Base-by-base conservation (phyloP, 1,140 invertebrate genomes). In the Nephila pilipes region DNA sequence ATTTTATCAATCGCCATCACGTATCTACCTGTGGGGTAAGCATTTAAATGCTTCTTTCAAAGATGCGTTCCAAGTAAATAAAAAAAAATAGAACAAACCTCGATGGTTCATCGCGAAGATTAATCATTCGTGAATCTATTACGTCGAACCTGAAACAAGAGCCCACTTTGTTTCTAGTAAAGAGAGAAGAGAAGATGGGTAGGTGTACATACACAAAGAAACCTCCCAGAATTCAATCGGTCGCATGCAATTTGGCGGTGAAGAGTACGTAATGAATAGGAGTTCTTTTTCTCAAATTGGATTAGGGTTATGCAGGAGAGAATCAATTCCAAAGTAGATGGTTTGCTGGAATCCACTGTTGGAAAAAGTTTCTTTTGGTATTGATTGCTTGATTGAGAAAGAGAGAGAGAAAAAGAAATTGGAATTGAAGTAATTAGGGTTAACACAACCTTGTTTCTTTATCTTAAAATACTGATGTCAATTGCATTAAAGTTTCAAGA, bases 241-340 rank as follows among this genome's bases (percentile, higher is more conserved):
- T 14, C 14, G 80, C 80, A 54, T 46, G 80, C 38, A 55, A 54
- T 54, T 46, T 83, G 46, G 80, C 20, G 80, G 38, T 55, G 54
- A 55, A 83, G 25, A 55, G 80, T 54, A 55, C 38, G n/a, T 83
- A 83, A 83, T 83, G 80, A 83, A 83, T 83, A 54, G 80, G n/a
- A 54, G 54, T 83, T 55, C 80, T 75, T 83, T 38, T 83, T 32
- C 38, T 83, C 25, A 83, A 83, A 83, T 83, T 83, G 80, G 80
- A 83, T 83, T 55, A 55, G 38, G 57, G 80, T 83, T 83, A 83
- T 83, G 80, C 38, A 83, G 80, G 16, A 83, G n/a, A 18, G 80
- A 55, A 54, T 83, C 80, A 83, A 83, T n/a, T 83, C 5, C 8
- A 14, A 25, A 46, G 46, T 46, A 46, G 46, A 46, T 46, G 58